Conservation (phyloP, 2,888 invertebrate genomes). For the Poecilus cupreus region DNA sequence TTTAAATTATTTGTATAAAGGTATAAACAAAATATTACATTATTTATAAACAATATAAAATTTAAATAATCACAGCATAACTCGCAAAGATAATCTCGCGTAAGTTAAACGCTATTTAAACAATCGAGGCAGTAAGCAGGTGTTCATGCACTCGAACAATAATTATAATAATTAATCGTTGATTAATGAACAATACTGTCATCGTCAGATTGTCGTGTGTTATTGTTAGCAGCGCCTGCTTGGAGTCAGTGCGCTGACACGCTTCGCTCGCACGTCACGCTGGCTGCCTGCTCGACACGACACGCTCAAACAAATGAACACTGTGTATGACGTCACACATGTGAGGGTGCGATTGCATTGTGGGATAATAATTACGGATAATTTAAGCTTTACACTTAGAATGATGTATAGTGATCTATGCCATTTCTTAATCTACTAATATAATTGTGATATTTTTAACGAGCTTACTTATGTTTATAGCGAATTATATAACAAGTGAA, state of each 20-base stretch:
- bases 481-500: too few relatives aligned
- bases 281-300: slow-evolving; percentile 10
- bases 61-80: too few relatives aligned
- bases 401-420: too few relatives aligned
- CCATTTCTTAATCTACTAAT: too few relatives aligned
- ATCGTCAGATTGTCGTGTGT: slow-evolving; percentile 54
- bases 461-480: too few relatives aligned
- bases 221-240: slow-evolving; percentile 33
- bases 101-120: neutral
- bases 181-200: slow-evolving; percentile 59
- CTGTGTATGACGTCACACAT: slow-evolving; percentile 16
- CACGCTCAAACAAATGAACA: slow-evolving; percentile 21
- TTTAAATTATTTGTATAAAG: too few relatives aligned
- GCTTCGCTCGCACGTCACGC: slow-evolving; percentile 22
- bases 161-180: slow-evolving; percentile 56
- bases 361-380: neutral
- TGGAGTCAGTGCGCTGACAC: slow-evolving; percentile 27
- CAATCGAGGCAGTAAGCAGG: slow-evolving; percentile 45
- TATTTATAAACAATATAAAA: too few relatives aligned
- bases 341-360: neutral
- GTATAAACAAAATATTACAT: too few relatives aligned
- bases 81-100: too few relatives aligned
- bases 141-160: slow-evolving; percentile 50
- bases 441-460: too few relatives aligned
- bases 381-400: neutral